These are phyloP conservation scores for Campoletis raptor DNA, from an alignment of 2,888 invertebrate genomes.

Conservation along the genomic window DNA sequence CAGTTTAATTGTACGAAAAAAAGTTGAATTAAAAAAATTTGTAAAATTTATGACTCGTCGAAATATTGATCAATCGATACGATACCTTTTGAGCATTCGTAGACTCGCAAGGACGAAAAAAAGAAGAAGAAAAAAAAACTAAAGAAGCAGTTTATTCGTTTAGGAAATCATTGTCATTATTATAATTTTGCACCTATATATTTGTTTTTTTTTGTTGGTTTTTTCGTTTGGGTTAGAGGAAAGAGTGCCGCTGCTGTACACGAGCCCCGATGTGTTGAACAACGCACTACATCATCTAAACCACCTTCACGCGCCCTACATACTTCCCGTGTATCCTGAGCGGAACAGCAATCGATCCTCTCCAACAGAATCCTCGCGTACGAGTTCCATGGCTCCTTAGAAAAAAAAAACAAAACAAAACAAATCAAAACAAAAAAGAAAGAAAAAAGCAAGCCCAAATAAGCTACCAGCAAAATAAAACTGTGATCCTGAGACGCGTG, in stretches of 20 bases:
- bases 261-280: slow-evolving; percentile 84
- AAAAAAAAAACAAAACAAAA: slow-evolving; percentile 22
- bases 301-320: slow-evolving; percentile 80
- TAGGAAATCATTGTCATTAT: slow-evolving; percentile 74
- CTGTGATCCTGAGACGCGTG: slow-evolving; percentile 68
- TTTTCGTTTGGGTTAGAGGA: slow-evolving; percentile 82
- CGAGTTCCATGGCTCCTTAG: slow-evolving; percentile 73
- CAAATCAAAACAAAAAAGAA: slow-evolving; percentile 12
- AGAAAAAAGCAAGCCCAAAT: slow-evolving; percentile 68
- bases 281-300: slow-evolving; percentile 84
- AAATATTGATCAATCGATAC: slow-evolving; percentile 17
- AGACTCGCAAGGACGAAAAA: slow-evolving; percentile 38
- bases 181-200: slow-evolving; percentile 77
- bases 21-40: no score
- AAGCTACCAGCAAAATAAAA: slow-evolving; percentile 51
- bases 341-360: slow-evolving; percentile 78
- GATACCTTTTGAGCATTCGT: slow-evolving; percentile 46
- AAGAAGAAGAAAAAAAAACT: slow-evolving; percentile 11
- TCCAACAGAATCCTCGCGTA: slow-evolving; percentile 76
- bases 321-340: slow-evolving; percentile 78
- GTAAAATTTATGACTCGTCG: not conserved
- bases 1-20: no score
- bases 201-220: slow-evolving; percentile 74
- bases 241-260: slow-evolving; percentile 84
- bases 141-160: slow-evolving; percentile 60